Evolutionary conservation across 2,113 vertebrate species (phyloP).

Genomic region (Phyllopteryx taeniolatus): DNA sequence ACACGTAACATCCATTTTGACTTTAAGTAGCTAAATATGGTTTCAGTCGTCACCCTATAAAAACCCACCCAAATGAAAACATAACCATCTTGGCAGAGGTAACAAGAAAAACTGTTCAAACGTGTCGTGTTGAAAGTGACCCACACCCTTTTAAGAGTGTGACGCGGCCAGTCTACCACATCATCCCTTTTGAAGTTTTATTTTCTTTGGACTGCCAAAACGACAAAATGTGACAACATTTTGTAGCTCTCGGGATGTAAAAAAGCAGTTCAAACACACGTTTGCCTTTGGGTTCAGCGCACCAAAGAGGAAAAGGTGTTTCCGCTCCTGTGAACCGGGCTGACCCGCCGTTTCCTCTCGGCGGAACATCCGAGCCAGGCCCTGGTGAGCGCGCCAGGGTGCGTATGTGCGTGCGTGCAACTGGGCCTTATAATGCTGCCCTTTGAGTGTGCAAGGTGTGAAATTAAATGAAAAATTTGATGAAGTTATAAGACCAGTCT

Average conservation of each 20-base stretch:
- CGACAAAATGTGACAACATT: conserved; percentile 48
- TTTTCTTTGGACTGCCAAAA: conserved; percentile 50
- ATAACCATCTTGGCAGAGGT: background rate
- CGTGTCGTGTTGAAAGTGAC: background rate
- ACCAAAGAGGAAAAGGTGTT: conserved; percentile 62
- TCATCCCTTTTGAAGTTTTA: conserved; percentile 48
- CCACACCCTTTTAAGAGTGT: conserved; percentile 3
- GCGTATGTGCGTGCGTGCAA: conserved; percentile 9
- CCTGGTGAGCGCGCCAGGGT: conserved; percentile 19
- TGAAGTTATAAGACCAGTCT: conserved; percentile 32
- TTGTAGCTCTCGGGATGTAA: conserved; percentile 55
- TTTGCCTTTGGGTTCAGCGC: conserved; percentile 49
- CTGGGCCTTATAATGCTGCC: conserved; percentile 2
- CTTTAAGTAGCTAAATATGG: background rate
- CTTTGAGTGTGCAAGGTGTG: conserved; percentile 42
- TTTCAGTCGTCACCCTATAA: background rate
- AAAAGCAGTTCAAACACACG: conserved; percentile 57
- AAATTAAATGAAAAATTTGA: conserved; percentile 6
- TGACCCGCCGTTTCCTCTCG: conserved; percentile 56
- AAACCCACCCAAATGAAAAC: background rate
- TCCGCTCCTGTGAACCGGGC: conserved; percentile 55
- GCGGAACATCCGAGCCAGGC: conserved; percentile 34
- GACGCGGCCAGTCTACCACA: conserved; percentile 5
- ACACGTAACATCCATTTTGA: background rate
- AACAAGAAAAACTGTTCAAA: background rate